Conservation (phyloP, 1,140 invertebrate species). For the Trachymyrmex cornetzi region DNA sequence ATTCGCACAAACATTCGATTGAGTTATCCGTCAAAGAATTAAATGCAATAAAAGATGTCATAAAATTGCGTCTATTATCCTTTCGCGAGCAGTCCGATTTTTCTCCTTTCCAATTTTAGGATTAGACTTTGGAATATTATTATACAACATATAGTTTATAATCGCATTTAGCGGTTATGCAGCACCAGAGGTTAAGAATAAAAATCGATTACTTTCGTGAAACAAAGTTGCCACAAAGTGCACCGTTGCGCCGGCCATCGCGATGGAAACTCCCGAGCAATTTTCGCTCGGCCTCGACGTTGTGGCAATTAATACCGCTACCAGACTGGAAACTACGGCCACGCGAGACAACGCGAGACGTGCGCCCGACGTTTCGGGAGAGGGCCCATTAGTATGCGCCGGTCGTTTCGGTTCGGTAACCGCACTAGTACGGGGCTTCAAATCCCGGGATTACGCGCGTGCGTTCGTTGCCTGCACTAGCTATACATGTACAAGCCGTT, state of each 20-base stretch:
- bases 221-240: neutral
- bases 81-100: neutral
- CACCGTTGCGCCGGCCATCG: slow-evolving; percentile 1
- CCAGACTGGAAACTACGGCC: slow-evolving; percentile 30
- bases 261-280: slow-evolving; percentile 12
- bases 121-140: neutral
- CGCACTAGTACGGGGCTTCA: slow-evolving; percentile 47
- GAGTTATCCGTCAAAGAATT: neutral
- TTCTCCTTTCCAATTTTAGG: neutral
- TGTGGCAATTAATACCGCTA: slow-evolving; percentile 14
- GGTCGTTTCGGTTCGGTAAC: slow-evolving; percentile 62
- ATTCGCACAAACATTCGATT: slow-evolving; percentile 11
- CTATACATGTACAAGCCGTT: slow-evolving; percentile 29
- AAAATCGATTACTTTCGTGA: slow-evolving; percentile 1
- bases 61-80: neutral
- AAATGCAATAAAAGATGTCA: neutral
- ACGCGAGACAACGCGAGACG: slow-evolving; percentile 43
- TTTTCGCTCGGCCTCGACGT: slow-evolving; percentile 37
- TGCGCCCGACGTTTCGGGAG: slow-evolving; percentile 42
- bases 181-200: neutral
- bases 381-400: slow-evolving; percentile 62
- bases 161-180: neutral
- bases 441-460: slow-evolving; percentile 58
- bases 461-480: slow-evolving; percentile 28
- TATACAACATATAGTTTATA: neutral